phyloP scores from a whole-genome alignment of 2,797 vertebrate species.

The Acropternis orthonyx region DNA sequence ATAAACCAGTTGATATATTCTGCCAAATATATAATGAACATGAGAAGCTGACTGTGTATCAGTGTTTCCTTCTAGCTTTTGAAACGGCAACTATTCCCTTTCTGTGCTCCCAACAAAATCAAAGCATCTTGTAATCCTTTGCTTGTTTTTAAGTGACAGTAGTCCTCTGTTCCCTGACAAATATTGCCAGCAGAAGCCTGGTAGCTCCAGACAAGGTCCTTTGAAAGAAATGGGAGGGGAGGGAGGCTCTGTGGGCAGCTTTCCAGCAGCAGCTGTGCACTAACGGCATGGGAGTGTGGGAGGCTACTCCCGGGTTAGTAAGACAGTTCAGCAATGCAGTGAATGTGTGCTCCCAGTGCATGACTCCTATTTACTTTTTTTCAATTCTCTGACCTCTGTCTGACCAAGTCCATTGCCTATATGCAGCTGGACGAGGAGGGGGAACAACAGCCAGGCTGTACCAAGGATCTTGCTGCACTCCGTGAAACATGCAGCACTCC shows the following conservation, averaged over 20 bases:
- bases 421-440: not conserved
- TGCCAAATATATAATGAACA: not conserved
- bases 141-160: slow-evolving; percentile 35
- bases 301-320: slow-evolving; percentile 10
- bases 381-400: not conserved
- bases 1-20: not conserved
- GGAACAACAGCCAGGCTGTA: not conserved
- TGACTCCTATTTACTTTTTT: not conserved
- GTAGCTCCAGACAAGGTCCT: slow-evolving; percentile 57
- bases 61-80: not conserved
- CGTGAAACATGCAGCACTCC: rapidly evolving
- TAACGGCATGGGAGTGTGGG: slow-evolving; percentile 17
- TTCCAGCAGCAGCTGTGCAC: slow-evolving; percentile 52
- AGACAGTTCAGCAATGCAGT: slow-evolving; percentile 1
- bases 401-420: not conserved
- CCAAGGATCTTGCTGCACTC: not conserved
- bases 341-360: not conserved
- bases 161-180: slow-evolving; percentile 37
- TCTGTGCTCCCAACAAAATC: not conserved
- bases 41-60: not conserved
- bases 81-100: not conserved
- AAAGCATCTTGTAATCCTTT: slow-evolving; percentile 42
- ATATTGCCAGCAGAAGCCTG: slow-evolving; percentile 39
- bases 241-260: slow-evolving; percentile 18
- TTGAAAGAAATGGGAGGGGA: slow-evolving; percentile 52